Evolutionary conservation across 2,797 vertebrate species (phyloP).

Genomic region (Acanthurus tractus): DNA sequence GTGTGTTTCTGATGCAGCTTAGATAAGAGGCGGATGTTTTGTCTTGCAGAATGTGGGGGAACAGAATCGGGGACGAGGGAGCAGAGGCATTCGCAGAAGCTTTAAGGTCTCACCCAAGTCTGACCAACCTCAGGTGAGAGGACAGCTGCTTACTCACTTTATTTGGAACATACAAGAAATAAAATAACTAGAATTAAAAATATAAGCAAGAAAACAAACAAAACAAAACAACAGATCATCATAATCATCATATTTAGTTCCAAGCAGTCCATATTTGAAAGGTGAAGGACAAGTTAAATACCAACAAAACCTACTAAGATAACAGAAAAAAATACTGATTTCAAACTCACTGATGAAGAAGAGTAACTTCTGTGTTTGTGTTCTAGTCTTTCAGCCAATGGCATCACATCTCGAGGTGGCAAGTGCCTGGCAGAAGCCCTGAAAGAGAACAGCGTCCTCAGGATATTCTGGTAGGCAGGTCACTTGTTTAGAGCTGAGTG

Average conservation of each 20-base stretch:
- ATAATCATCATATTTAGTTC: no score
- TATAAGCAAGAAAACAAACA: no score
- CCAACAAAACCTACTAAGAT: background rate
- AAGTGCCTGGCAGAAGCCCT: slow-evolving; percentile 89
- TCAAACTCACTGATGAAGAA: background rate
- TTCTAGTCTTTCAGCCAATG: slow-evolving; percentile 91
- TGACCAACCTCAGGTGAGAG: slow-evolving; percentile 91
- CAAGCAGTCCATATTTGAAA: no score
- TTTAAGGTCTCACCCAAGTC: slow-evolving; percentile 88
- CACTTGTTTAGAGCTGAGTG: background rate
- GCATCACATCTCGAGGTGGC: slow-evolving; percentile 91
- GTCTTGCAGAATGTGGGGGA: slow-evolving; percentile 94
- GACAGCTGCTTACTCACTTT: no score
- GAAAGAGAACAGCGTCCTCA: slow-evolving; percentile 86
- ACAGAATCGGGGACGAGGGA: slow-evolving; percentile 92
- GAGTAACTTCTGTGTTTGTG: background rate
- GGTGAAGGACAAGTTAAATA: no score
- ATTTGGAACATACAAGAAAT: no score
- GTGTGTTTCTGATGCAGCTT: background rate
- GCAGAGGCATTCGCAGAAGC: slow-evolving; percentile 93
- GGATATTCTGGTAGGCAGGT: slow-evolving; percentile 91
- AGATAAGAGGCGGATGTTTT: background rate
- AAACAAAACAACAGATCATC: no score
- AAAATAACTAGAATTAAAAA: no score
- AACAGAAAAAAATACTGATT: background rate